A percentile compares a stretch with the other conserved stretches of the same genome.
Conservation (phyloP, 2,888 invertebrate genomes). For the Podotricha telesiphe region DNA sequence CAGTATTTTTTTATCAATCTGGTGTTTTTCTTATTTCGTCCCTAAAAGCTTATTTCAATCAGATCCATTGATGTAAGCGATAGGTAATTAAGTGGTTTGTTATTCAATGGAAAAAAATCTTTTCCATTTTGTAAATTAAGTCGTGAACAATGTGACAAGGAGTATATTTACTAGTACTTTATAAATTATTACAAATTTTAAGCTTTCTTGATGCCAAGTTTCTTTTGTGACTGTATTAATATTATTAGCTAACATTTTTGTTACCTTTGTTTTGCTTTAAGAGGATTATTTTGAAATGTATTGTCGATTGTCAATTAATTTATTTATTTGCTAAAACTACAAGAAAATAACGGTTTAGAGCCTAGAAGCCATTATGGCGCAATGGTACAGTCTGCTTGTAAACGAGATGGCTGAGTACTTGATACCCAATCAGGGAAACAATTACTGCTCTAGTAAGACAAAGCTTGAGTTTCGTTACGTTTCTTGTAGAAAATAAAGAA, state of each 20-base stretch:
- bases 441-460: no score
- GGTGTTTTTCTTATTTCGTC: not conserved
- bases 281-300: conserved; percentile 1
- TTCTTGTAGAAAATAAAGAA: no score
- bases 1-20: conserved; percentile 2
- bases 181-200: not conserved
- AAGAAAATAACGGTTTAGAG: no score
- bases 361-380: no score
- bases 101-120: not conserved
- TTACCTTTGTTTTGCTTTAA: not conserved
- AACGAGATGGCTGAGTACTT: no score
- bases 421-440: no score
- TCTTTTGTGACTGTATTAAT: not conserved
- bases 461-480: no score
- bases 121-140: conserved; percentile 2
- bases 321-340: not conserved
- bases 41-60: not conserved
- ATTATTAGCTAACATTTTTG: conserved; percentile 1
- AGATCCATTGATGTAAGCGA: not conserved
- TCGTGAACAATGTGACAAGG: not conserved
- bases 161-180: conserved; percentile 3
- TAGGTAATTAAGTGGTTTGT: not conserved
- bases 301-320: not conserved
- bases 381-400: no score
- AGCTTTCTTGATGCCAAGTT: not conserved